Evolutionary conservation across 2,113 vertebrate species (phyloP).

Genomic region (Larimichthys crocea): DNA sequence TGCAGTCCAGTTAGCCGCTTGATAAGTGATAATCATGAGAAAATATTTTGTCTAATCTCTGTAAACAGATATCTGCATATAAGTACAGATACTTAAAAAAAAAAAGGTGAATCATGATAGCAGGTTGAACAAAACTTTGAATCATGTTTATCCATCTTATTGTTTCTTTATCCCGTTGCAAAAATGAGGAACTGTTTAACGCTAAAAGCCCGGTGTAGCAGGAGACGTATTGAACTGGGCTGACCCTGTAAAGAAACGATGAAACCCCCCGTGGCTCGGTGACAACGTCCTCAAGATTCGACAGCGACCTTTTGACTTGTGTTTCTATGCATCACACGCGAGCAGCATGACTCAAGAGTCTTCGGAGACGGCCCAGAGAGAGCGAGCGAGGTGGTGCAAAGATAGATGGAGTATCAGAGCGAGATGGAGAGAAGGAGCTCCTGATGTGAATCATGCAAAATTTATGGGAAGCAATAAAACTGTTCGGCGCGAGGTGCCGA

Average conservation of each 20-base stretch:
- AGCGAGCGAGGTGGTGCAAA: not conserved
- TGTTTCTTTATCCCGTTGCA: not conserved
- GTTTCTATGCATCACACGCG: conserved; percentile 16
- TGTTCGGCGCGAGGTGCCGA: conserved; percentile 35
- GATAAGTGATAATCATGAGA: too few relatives aligned
- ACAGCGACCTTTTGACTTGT: conserved; percentile 22
- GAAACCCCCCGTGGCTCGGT: not conserved
- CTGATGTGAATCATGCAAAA: conserved; percentile 69
- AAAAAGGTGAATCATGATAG: too few relatives aligned
- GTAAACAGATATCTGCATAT: too few relatives aligned
- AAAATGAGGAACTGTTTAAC: too few relatives aligned
- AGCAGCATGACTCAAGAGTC: not conserved
- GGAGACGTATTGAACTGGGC: too few relatives aligned
- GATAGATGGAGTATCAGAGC: conserved; percentile 25
- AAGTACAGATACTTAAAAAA: too few relatives aligned
- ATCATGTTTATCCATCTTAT: not conserved
- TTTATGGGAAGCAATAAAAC: conserved; percentile 74
- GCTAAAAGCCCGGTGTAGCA: too few relatives aligned
- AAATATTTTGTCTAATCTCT: too few relatives aligned
- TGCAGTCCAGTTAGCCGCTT: too few relatives aligned
- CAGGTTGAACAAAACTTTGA: not conserved
- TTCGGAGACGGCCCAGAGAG: not conserved
- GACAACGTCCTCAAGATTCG: not conserved
- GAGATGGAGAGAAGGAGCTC: conserved; percentile 12
- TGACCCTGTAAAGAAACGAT: not conserved